These are phyloP conservation scores for Ephestia elutella DNA, from an alignment of 1,140 invertebrate species.

Conservation along the genomic window DNA sequence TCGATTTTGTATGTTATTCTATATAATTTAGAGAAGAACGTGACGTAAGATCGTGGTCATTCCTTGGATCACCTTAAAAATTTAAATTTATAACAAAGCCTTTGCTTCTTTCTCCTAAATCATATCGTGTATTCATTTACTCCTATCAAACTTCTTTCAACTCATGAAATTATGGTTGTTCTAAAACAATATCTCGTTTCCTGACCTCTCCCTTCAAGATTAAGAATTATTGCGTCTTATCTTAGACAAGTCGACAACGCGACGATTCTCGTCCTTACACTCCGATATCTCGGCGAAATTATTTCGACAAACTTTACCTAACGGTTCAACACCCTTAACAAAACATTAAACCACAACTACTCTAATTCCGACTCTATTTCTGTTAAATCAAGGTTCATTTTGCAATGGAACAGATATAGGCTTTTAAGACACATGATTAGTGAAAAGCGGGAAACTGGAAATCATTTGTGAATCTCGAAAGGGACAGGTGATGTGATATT, in stretches of 20 bases:
- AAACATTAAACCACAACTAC: slow-evolving; percentile 16
- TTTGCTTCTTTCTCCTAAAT: too few relatives aligned
- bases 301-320: slow-evolving; percentile 66
- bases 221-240: slow-evolving; percentile 63
- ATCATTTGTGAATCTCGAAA: slow-evolving; percentile 67
- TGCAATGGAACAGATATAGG: slow-evolving; percentile 10
- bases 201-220: slow-evolving; percentile 37
- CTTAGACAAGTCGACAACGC: slow-evolving; percentile 55
- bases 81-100: too few relatives aligned
- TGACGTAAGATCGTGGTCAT: too few relatives aligned
- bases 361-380: slow-evolving; percentile 32
- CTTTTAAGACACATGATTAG: slow-evolving; percentile 58
- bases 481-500: slow-evolving; percentile 61
- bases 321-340: slow-evolving; percentile 43
- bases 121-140: too few relatives aligned
- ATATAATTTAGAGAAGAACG: too few relatives aligned
- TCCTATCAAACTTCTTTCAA: neutral
- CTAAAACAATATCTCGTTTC: slow-evolving; percentile 24
- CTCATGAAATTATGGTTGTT: slow-evolving; percentile 26
- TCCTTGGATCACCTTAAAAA: too few relatives aligned
- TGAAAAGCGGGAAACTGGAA: slow-evolving; percentile 64
- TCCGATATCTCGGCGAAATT: slow-evolving; percentile 62
- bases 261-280: slow-evolving; percentile 41
- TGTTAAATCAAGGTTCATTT: slow-evolving; percentile 23
- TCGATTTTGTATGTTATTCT: too few relatives aligned